Base-by-base conservation (phyloP, 2,888 invertebrate species). In the Amphipoea oculea region DNA sequence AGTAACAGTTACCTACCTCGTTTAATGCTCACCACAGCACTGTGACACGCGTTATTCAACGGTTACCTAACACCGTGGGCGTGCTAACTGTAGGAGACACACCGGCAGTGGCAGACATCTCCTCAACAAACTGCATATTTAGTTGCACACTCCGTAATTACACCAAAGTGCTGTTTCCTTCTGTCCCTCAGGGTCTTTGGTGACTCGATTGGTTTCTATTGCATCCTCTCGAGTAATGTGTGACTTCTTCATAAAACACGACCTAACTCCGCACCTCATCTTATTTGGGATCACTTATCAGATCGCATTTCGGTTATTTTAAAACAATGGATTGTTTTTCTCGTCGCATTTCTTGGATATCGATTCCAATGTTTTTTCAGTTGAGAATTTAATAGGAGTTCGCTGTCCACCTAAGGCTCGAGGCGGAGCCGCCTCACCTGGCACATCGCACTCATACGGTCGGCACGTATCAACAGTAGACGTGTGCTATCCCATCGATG, bases 1-100 rank as follows among this genome's bases (percentile, higher is more conserved):
- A 54, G 63, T 1, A 20, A 14, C 40, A 54, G 1, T 23, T 23
- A 17, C 23, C 9, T 29, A 3, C 12, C 42, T 29, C 7, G 36
- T 17, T 23, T 29, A 60, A 36, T 9, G 51, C 60, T n/a, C 62
- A n/a, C 51, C 51, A 14, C 66, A 14, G 14, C 17, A 40, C 23
- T 2, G 63, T 20, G 48, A 1, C 1, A 48, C 45, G 42, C 23
- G 23, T 66, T 57, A 29, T 7, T 57, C 70, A 68, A 71, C 14
- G n/a, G 62, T 78, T 71, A 68, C 4, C n/a, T 42, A 83, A 83
- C 67, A 29, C 4, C 48, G 14, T 6, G 76, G 20, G 29, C 36
- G 4, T 12, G n/a, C 54, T 17, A 12, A 29, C 62, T 45, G 45
- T 23, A 63, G 54, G 80, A 82, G 75, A 4, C 29, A 29, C 40